Evolutionary conservation across 2,888 invertebrate genomes (phyloP).

Genomic region (Drosophila incognita): DNA sequence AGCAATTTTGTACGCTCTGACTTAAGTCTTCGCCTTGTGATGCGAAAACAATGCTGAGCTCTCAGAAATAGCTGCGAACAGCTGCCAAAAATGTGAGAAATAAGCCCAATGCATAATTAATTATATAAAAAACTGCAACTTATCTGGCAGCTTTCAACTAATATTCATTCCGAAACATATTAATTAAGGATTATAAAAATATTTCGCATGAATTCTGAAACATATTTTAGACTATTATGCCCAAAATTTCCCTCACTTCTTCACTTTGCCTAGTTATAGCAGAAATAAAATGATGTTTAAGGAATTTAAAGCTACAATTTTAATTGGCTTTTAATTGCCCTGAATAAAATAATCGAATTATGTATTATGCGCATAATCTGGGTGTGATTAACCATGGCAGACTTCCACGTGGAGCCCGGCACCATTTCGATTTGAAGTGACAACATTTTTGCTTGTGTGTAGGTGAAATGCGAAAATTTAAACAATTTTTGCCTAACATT

Average conservation of each 20-base stretch:
- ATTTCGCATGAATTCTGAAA: neutral
- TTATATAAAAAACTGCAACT: neutral
- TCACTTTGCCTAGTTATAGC: neutral
- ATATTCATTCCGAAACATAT: neutral
- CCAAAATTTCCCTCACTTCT: accelerated
- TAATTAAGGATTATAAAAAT: neutral
- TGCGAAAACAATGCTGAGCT: neutral
- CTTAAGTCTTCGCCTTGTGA: neutral
- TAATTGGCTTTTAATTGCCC: neutral
- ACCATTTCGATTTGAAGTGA: neutral
- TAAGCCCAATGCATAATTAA: too few relatives aligned
- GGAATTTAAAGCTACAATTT: neutral
- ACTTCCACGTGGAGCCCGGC: neutral
- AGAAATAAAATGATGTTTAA: neutral
- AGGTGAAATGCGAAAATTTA: neutral
- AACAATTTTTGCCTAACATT: neutral
- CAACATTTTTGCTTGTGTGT: neutral
- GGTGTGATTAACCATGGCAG: neutral
- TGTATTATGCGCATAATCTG: neutral
- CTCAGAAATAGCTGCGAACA: neutral
- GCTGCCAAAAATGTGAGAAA: neutral
- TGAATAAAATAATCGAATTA: neutral
- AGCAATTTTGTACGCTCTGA: neutral
- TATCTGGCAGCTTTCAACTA: neutral
- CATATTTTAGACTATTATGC: neutral